phyloP scores from a whole-genome alignment of 2,888 invertebrate genomes.

The Plagiodera versicolora region DNA sequence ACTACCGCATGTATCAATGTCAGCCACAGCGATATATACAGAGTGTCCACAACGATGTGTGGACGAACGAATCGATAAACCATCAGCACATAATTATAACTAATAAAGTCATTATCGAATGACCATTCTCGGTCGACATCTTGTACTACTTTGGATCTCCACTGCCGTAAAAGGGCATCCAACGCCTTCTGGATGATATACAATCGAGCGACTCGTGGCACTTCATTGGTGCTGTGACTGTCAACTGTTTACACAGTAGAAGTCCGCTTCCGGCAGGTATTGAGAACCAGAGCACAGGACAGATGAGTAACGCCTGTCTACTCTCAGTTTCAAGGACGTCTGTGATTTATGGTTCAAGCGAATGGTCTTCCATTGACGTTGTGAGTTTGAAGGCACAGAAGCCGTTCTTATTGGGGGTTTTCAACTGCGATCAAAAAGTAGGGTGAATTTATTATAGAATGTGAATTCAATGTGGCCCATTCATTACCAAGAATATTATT shows the following conservation, averaged over 20 bases:
- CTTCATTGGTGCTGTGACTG: conserved; percentile 16
- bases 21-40: not conserved
- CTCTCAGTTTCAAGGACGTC: conserved; percentile 39
- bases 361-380: conserved; percentile 11
- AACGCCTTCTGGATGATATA: not conserved
- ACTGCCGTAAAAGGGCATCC: not conserved
- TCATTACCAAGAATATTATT: no score
- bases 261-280: conserved; percentile 11
- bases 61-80: no score
- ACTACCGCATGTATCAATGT: no score
- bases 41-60: no score
- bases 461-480: no score
- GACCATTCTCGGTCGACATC: not conserved
- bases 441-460: no score
- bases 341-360: conserved; percentile 38
- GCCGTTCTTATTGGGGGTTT: no score
- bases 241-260: conserved; percentile 27
- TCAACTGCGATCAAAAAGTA: no score
- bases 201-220: not conserved
- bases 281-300: conserved; percentile 38
- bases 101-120: not conserved
- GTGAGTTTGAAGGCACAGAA: no score
- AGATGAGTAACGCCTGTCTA: conserved; percentile 37
- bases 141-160: not conserved
- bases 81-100: not conserved